These are phyloP conservation scores for Rhagologus leucostigma DNA, from an alignment of 2,113 vertebrate species.

Conservation along the genomic window DNA sequence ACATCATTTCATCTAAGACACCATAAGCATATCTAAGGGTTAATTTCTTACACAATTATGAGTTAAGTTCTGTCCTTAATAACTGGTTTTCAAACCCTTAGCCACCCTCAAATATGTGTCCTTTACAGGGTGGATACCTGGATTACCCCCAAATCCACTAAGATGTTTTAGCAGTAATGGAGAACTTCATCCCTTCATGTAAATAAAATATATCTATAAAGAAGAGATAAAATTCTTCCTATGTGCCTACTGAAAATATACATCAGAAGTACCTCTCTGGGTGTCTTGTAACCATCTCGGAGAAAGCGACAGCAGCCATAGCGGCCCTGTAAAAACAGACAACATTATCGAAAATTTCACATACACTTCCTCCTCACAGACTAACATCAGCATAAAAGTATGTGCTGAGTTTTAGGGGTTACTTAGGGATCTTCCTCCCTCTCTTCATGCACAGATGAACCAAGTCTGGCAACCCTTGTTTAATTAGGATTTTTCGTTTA, in stretches of 20 bases:
- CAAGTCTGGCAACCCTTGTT: not conserved
- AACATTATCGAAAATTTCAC: not conserved
- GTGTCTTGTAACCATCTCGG: slow-evolving; percentile 93
- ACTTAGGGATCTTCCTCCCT: not conserved
- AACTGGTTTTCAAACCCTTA: not conserved
- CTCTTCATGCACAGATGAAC: not conserved
- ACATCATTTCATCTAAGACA: not conserved
- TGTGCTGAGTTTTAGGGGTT: not conserved
- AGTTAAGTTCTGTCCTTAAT: not conserved
- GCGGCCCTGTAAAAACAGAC: slow-evolving; percentile 80
- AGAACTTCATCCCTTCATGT: not conserved
- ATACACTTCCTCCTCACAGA: not conserved
- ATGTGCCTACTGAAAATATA: not conserved
- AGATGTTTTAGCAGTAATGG: not conserved
- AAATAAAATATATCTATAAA: not conserved
- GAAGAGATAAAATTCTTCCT: not conserved
- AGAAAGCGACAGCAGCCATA: slow-evolving; percentile 97
- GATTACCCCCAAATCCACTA: not conserved
- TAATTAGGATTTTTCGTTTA: not conserved
- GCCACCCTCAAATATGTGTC: not conserved
- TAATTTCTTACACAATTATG: not conserved
- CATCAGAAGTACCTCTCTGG: slow-evolving; percentile 86
- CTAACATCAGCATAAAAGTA: not conserved
- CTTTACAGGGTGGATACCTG: not conserved
- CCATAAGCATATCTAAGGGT: not conserved